Conservation (phyloP, 2,888 invertebrate genomes). For the Chrysomela aeneicollis region DNA sequence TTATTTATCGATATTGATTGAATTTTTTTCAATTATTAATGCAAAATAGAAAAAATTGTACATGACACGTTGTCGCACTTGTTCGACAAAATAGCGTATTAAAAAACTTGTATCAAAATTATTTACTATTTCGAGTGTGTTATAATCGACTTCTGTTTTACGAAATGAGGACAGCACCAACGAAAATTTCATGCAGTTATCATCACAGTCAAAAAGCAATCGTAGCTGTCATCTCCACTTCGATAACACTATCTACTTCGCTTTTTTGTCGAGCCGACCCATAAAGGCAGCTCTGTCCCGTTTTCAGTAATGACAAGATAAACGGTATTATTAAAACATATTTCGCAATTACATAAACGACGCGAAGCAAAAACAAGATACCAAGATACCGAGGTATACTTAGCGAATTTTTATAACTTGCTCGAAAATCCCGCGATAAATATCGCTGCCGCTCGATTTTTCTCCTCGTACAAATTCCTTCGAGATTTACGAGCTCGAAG, state of each 20-base stretch:
- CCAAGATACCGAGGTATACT: slow-evolving; percentile 40
- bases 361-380: slow-evolving; percentile 36
- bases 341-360: slow-evolving; percentile 26
- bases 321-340: slow-evolving; percentile 30
- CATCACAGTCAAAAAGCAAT: no score
- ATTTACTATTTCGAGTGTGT: no score
- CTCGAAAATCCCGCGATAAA: slow-evolving; percentile 33
- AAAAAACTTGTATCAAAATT: no score
- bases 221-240: slow-evolving; percentile 11
- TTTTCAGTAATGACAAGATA: slow-evolving; percentile 29
- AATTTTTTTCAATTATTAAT: no score
- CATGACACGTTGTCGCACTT: no score
- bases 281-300: slow-evolving; percentile 21
- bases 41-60: no score
- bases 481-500: slow-evolving; percentile 37
- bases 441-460: slow-evolving; percentile 35
- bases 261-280: slow-evolving; percentile 12
- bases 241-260: slow-evolving; percentile 12
- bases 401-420: slow-evolving; percentile 39
- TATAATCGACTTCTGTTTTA: no score
- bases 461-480: slow-evolving; percentile 39
- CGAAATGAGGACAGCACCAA: no score
- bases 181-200: no score
- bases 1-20: no score
- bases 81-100: no score